phyloP scores from a whole-genome alignment of 1,140 invertebrate genomes.

The Nomia melanderi region DNA sequence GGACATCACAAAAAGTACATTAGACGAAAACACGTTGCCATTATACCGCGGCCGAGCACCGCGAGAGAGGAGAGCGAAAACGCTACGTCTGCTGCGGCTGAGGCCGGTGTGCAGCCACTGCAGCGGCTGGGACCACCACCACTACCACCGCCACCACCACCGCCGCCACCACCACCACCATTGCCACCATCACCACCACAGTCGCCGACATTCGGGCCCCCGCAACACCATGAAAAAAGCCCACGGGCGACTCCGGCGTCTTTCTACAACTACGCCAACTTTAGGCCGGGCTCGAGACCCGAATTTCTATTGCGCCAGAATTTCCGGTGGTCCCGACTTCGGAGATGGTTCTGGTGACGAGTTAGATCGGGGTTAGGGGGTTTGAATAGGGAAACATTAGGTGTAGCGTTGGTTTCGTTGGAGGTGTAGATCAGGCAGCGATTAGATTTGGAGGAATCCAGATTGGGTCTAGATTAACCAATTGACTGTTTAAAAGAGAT shows the following conservation, averaged over 20 bases:
- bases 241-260: constrained; percentile 52
- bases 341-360: too few relatives aligned
- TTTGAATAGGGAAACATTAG: too few relatives aligned
- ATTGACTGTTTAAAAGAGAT: too few relatives aligned
- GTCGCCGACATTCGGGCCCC: constrained; percentile 54
- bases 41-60: constrained; percentile 70
- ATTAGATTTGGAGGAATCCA: too few relatives aligned
- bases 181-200: constrained; percentile 34
- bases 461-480: too few relatives aligned
- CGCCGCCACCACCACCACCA: constrained; percentile 39
- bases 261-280: constrained; percentile 58
- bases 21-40: constrained; percentile 81
- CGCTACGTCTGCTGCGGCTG: constrained; percentile 60
- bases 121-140: constrained; percentile 35
- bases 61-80: constrained; percentile 65
- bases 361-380: too few relatives aligned
- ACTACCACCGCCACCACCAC: constrained; percentile 30
- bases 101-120: constrained; percentile 40
- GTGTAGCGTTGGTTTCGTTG: too few relatives aligned
- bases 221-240: constrained; percentile 61
- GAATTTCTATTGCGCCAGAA: background rate
- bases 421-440: too few relatives aligned
- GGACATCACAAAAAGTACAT: constrained; percentile 82
- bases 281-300: constrained; percentile 61
- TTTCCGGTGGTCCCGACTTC: too few relatives aligned